These are phyloP conservation scores for Amblyraja radiata DNA, from an alignment of 2,797 vertebrate genomes.

Conservation along the genomic window DNA sequence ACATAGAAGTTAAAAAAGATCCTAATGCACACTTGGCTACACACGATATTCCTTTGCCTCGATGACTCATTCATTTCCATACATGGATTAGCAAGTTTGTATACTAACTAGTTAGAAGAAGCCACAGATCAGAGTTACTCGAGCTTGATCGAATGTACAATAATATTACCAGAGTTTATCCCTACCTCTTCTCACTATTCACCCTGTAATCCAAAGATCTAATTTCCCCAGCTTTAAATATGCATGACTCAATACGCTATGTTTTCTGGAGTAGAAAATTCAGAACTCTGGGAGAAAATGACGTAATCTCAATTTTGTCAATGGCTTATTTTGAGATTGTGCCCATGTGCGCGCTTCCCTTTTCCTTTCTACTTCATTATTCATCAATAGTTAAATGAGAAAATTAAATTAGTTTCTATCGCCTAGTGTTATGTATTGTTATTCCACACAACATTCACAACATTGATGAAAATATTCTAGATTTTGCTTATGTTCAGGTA, in stretches of 20 bases:
- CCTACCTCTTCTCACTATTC: no score
- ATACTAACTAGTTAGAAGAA: neutral
- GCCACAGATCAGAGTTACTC: no score
- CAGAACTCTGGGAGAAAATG: no score
- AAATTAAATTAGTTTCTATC: neutral
- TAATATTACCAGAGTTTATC: no score
- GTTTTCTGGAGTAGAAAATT: no score
- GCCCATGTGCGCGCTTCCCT: neutral
- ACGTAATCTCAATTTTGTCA: no score
- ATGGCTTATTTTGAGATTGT: no score
- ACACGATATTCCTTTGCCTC: neutral
- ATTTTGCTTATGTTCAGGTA: neutral
- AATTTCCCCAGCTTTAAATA: no score
- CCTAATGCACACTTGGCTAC: slow-evolving; percentile 31
- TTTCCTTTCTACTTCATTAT: neutral
- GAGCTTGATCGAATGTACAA: no score
- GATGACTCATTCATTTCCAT: neutral
- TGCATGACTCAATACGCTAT: no score
- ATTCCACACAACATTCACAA: neutral
- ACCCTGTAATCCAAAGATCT: no score
- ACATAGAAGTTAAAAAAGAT: slow-evolving; percentile 37
- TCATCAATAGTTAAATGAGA: neutral
- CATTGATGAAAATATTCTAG: neutral
- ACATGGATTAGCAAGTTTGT: neutral
- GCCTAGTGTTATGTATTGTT: neutral